A percentile compares a stretch with the other conserved stretches of the same genome.
Evolutionary conservation across 2,888 invertebrate species (phyloP).

Genomic region (Caenorhabditis sp.): DNA sequence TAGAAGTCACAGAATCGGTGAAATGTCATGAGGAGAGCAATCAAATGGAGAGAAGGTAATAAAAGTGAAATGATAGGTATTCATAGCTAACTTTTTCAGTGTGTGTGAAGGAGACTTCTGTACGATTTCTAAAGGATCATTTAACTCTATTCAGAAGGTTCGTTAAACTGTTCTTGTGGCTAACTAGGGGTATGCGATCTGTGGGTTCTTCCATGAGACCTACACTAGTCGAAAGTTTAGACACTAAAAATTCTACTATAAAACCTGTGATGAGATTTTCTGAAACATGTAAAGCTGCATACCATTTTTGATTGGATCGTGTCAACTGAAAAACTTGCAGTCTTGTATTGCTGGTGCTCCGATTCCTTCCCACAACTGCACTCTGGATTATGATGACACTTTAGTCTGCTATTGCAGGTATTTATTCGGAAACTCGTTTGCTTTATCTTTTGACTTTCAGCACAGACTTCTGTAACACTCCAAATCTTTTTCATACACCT

Average conservation of each 20-base stretch:
- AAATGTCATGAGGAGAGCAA: slow-evolving; percentile 9
- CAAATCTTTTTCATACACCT: background rate
- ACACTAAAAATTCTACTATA: too few species aligned
- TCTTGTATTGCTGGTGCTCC: background rate
- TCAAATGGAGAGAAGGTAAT: too few species aligned
- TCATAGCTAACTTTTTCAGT: slow-evolving; percentile 12
- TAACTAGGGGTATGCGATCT: too few species aligned
- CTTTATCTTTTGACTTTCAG: slow-evolving; percentile 5
- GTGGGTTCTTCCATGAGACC: too few species aligned
- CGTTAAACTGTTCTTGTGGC: background rate
- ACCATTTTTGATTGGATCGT: too few species aligned
- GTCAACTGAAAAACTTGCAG: background rate
- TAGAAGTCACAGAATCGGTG: background rate
- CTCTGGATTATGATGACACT: background rate
- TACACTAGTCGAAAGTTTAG: too few species aligned
- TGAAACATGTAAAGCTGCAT: too few species aligned
- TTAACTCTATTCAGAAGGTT: background rate
- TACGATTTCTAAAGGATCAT: background rate
- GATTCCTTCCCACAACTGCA: background rate
- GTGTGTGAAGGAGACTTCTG: slow-evolving; percentile 21
- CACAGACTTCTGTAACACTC: slow-evolving; percentile 17
- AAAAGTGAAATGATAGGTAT: too few species aligned
- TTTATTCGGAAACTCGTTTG: too few species aligned
- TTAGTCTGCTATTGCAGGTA: slow-evolving; percentile 19
- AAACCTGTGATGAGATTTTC: too few species aligned